Base-by-base conservation (phyloP, 2,888 invertebrate species). In the Congeria kusceri region DNA sequence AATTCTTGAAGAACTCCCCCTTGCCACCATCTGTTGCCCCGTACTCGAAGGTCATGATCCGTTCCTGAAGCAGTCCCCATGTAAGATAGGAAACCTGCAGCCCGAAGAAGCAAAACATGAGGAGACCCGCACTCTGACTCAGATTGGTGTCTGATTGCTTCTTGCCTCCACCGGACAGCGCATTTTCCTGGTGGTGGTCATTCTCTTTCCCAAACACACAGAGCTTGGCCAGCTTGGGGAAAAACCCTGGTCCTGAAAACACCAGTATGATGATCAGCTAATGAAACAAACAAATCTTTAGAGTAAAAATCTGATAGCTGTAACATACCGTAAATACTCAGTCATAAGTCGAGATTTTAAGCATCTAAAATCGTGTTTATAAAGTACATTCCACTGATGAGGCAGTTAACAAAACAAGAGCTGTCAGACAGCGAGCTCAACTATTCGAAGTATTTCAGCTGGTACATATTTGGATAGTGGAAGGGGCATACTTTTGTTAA, bases 21-120 rank as follows among this genome's bases (percentile, higher is more conserved):
- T 72, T 66, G 3, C 76, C 62, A 1, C 63, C 78, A 5, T 85
- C 89, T 15, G 89, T 90, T 53, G 86, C 83, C 15, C 89, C 87
- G 83, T 94, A 95, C 66, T 92, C 90, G 64, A 90, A 90, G 0
- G 99, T 99, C 98, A 99, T 99, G 74, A 99, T 97, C 94, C 98
- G 97, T 94, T 99, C 99, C 94, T 99, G 99, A 79, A 99, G 94
- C 79, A 99, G 95, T 9, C 99, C 99, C 99, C 99, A 99, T 74
- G 97, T 96, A 29, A 99, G 95, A 92, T 98, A 99, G 49, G 98
- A 96, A 5, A 95, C 95, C 95, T 98, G 98, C 13, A 99, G 95
- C 0, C 99, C 98, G 13, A 95, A 93, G 93, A 98, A 97, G 93
- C 98, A 99, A 93, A 97, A 96, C 0, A 95, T 64, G 3, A 97